Evolutionary conservation across 2,888 invertebrate species (phyloP), one percentile per base, ranked within the genome.

Genomic region (Lycia hirtaria): DNA sequence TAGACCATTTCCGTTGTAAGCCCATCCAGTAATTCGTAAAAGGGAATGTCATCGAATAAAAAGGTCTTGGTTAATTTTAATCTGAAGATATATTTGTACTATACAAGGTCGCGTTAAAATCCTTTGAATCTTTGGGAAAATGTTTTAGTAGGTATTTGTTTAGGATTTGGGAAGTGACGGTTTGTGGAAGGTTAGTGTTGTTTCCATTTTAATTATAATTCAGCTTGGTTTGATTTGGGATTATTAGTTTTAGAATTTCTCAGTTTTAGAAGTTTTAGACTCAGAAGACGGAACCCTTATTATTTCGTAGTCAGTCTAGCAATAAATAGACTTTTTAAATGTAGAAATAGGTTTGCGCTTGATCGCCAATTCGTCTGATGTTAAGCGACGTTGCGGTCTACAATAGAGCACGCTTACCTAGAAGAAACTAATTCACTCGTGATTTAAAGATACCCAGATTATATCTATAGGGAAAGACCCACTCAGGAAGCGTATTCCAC

Each of bases 1-100:
- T 71, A 33, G 28, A 20, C 56, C 56, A 19, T 4, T 3, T 32
- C 19, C 1, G 2, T 49, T 50, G 51, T 55, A 61, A 56, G 62
- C 72, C 45, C 53, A 40, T 50, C 48, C 67, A 69, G 68, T 74
- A 74, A 76, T 73, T 68, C 69, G 67, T 62, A 65, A 75, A 76
- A 68, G 68, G 68, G 73, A 74, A 74, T 68, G 73, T 74, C 65
- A 57, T 62, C 58, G 37, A 69, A 74, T 74, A 72, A 72, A 70
- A 72, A 65, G 64, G 66, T 68, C 53, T 54, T 41, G 56, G 69
- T 73, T 78, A 78, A 80, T 79, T 74, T 71, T 68, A 51, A 60
- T 62, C 69, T 68, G 53, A 54, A 52, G 63, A 55, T 26, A 54
- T 57, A 62, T 67, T 62, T 22, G 22, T 22, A 28, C 64, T 67